Evolutionary conservation across 2,113 vertebrate genomes (phyloP).

Genomic region (Terrapene triunguis): DNA sequence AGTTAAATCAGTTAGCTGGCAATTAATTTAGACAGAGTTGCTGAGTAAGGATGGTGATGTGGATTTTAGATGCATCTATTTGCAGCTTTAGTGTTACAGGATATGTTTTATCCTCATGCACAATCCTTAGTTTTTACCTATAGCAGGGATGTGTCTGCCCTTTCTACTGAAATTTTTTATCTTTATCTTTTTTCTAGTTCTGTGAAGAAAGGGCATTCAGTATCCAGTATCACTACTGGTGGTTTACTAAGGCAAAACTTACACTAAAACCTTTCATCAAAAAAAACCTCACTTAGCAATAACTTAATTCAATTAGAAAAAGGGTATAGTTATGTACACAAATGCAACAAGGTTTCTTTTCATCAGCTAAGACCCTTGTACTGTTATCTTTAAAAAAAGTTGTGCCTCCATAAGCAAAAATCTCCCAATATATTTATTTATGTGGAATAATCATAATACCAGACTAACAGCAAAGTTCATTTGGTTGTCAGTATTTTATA

Average conservation of each 20-base stretch:
- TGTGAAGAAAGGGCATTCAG: not conserved
- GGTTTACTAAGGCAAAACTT: not conserved
- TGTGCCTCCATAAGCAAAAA: not conserved
- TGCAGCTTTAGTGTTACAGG: not conserved
- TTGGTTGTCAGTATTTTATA: not conserved
- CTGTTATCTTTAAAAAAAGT: not conserved
- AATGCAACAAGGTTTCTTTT: not conserved
- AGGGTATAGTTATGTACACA: not conserved
- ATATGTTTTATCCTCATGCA: not conserved
- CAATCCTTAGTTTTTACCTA: not conserved
- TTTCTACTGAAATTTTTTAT: not conserved
- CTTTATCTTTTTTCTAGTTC: not conserved
- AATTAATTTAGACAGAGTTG: not conserved
- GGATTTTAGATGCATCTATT: not conserved
- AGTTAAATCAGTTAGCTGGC: not conserved
- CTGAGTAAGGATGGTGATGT: not conserved
- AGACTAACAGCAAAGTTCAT: not conserved
- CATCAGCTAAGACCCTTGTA: not conserved
- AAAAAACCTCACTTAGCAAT: not conserved
- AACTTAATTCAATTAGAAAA: not conserved
- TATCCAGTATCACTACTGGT: not conserved
- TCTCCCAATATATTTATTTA: not conserved
- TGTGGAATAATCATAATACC: not conserved
- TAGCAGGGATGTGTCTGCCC: not conserved
- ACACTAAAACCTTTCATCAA: not conserved